Conservation (phyloP, 2,797 vertebrate species). For the Meriones psammophilus region DNA sequence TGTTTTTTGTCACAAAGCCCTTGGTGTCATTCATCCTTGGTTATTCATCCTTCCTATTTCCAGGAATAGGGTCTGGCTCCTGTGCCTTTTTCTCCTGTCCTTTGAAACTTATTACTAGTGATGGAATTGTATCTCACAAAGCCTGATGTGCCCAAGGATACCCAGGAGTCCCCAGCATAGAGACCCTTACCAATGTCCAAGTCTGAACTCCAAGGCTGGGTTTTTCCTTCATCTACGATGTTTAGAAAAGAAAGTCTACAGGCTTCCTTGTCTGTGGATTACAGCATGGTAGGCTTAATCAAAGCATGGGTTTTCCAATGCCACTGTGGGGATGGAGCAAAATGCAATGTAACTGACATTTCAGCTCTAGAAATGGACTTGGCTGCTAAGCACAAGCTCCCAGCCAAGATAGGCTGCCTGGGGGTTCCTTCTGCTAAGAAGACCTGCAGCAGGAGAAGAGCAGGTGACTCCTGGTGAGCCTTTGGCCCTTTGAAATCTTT, state of each 20-base stretch:
- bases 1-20: not conserved
- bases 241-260: not conserved
- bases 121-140: conserved; percentile 4
- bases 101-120: conserved; percentile 2
- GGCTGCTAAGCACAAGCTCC: not conserved
- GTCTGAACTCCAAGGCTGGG: not conserved
- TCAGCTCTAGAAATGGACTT: conserved; percentile 20
- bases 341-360: conserved; percentile 25
- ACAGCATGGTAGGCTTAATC: not conserved
- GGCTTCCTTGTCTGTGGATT: not conserved
- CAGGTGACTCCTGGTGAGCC: not conserved
- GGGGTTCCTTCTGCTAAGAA: not conserved
- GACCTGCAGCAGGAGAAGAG: rapidly evolving
- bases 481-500: not conserved
- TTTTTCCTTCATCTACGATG: not conserved
- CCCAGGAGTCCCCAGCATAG: not conserved
- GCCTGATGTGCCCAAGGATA: not conserved
- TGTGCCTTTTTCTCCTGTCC: not conserved
- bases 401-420: not conserved
- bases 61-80: not conserved
- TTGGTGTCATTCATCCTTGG: not conserved
- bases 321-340: not conserved
- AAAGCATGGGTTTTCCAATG: not conserved
- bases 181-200: not conserved
- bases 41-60: not conserved